Evolutionary conservation across 2,888 invertebrate genomes (phyloP).

Genomic region (Myopa testacea): DNA sequence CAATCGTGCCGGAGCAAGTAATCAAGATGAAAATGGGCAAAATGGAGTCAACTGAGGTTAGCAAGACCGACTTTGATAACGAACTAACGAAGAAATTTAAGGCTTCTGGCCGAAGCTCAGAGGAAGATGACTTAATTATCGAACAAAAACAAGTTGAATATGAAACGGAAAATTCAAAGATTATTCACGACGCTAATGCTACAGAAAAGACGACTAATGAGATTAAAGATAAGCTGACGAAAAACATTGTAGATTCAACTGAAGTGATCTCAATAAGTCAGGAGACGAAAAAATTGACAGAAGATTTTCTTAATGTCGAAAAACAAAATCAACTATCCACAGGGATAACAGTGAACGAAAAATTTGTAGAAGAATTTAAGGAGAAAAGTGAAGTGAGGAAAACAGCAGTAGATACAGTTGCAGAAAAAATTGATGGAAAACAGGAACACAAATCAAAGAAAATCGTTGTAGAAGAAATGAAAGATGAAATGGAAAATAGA

Average conservation of each 20-base stretch:
- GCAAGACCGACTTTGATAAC: constrained; percentile 66
- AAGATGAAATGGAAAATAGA: constrained; percentile 1
- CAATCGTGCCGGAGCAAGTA: constrained; percentile 65
- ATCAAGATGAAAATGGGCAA: constrained; percentile 68
- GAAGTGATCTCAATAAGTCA: constrained; percentile 45
- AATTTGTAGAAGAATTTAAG: constrained; percentile 57
- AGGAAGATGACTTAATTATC: constrained; percentile 51
- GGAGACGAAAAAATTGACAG: constrained; percentile 60
- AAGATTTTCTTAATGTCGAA: constrained; percentile 61
- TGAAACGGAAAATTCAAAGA: constrained; percentile 51
- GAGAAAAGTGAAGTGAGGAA: constrained; percentile 51
- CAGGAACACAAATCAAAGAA: constrained; percentile 2
- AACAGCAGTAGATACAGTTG: constrained; percentile 52
- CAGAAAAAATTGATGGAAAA: constrained; percentile 30
- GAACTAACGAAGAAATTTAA: constrained; percentile 67
- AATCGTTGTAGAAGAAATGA: constrained; percentile 14
- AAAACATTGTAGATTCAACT: constrained; percentile 35
- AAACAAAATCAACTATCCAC: constrained; percentile 57
- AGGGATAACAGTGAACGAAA: constrained; percentile 52
- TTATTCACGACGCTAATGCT: constrained; percentile 52
- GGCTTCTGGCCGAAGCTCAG: constrained; percentile 62
- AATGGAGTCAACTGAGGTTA: constrained; percentile 64
- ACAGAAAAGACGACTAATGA: constrained; percentile 50
- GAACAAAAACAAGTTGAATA: constrained; percentile 28
- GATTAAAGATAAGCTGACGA: constrained; percentile 26